These are phyloP conservation scores for Tragelaphus eurycerus DNA, from an alignment of 2,797 vertebrate species.

Conservation along the genomic window DNA sequence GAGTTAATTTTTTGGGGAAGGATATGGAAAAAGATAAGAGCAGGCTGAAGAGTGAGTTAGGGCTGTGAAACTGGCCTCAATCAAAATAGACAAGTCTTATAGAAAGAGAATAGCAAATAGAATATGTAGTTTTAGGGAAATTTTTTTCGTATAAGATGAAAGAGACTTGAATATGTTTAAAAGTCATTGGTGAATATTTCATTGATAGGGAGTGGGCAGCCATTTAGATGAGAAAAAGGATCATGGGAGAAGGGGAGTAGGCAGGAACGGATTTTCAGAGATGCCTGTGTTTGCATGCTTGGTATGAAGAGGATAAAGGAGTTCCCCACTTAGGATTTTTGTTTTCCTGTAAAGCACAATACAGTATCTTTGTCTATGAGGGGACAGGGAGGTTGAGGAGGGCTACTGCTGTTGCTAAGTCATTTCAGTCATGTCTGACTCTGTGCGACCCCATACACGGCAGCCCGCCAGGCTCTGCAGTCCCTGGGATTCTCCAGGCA, in stretches of 20 bases:
- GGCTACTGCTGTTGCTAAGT: neutral
- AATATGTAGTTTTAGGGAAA: neutral
- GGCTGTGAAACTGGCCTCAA: neutral
- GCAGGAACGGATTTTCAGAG: neutral
- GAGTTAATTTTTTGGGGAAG: neutral
- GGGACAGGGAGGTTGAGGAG: neutral
- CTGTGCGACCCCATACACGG: too few species aligned
- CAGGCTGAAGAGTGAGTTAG: neutral
- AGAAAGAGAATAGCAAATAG: neutral
- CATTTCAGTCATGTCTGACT: too few species aligned
- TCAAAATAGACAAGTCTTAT: neutral
- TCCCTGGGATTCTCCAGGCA: too few species aligned
- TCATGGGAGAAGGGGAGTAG: neutral
- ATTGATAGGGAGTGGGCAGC: neutral
- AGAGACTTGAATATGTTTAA: neutral
- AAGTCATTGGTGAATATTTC: neutral
- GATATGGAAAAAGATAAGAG: neutral
- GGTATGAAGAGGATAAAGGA: neutral
- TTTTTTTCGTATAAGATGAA: neutral
- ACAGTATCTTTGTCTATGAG: neutral
- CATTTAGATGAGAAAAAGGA: neutral
- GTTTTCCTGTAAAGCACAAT: neutral
- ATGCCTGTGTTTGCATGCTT: neutral
- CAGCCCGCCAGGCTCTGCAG: too few species aligned
- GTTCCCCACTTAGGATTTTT: neutral